Conservation (phyloP, 2,888 invertebrate species). For the Orthosia cruda region DNA sequence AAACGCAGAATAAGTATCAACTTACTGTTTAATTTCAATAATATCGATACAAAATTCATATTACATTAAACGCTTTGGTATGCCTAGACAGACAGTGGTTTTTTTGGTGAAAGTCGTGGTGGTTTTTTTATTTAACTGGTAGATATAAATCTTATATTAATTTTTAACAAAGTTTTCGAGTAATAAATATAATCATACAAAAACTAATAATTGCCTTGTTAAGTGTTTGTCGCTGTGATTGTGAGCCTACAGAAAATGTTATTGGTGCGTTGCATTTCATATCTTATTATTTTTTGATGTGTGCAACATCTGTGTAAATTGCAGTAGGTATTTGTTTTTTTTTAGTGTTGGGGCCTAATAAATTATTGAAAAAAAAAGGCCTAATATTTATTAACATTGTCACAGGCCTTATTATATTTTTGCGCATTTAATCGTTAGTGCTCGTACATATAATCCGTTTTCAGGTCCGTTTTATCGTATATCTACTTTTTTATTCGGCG, state of each 20-base stretch:
- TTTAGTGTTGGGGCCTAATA: background rate
- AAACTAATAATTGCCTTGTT: constrained; percentile 28
- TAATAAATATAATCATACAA: constrained; percentile 18
- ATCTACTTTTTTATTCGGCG: too few species aligned
- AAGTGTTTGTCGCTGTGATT: constrained; percentile 11
- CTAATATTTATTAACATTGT: background rate
- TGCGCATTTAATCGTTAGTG: background rate
- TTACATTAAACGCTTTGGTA: constrained; percentile 79
- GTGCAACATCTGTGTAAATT: background rate
- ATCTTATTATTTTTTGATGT: background rate
- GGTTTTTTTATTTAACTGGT: constrained; percentile 4
- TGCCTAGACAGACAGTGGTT: constrained; percentile 56
- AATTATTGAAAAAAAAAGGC: background rate
- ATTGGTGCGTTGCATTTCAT: background rate
- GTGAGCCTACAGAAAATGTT: background rate
- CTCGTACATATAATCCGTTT: too few species aligned
- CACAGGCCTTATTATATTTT: background rate
- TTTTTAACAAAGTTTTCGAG: constrained; percentile 3
- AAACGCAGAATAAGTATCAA: constrained; percentile 83
- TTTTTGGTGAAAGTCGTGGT: too few species aligned
- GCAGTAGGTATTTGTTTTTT: constrained; percentile 1
- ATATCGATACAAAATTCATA: constrained; percentile 80
- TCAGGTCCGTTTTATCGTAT: too few species aligned
- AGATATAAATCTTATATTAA: background rate
- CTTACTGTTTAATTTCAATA: constrained; percentile 81